These are phyloP conservation scores for Drosophila sturtevanti DNA, from an alignment of 1,140 invertebrate genomes.

Conservation along the genomic window DNA sequence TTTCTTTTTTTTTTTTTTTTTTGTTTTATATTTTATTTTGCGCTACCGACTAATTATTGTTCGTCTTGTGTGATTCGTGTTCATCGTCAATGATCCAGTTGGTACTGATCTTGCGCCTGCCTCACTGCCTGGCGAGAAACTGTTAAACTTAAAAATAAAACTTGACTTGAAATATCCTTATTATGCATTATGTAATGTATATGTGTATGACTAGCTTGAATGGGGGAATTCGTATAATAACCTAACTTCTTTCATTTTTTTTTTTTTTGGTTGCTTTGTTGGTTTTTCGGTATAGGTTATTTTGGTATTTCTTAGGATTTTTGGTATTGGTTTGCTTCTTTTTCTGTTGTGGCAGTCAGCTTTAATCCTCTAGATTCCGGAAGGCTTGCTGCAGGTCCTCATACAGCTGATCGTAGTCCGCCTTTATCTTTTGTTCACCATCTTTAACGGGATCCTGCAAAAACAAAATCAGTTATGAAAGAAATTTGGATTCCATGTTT, in stretches of 20 bases:
- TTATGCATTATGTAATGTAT: conserved; percentile 69
- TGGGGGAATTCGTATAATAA: conserved; percentile 76
- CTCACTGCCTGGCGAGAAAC: conserved; percentile 59
- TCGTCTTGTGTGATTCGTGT: conserved; percentile 57
- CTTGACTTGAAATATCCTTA: conserved; percentile 75
- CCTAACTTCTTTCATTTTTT: conserved; percentile 49
- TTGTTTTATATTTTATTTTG: conserved; percentile 43
- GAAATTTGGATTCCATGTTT: too few species aligned
- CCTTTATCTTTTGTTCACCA: conserved; percentile 97
- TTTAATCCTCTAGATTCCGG: conserved; percentile 99
- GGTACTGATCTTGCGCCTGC: conserved; percentile 30
- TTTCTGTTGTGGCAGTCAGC: not conserved
- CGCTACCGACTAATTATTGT: conserved; percentile 79
- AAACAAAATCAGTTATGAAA: too few species aligned
- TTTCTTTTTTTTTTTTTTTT: conserved; percentile 10
- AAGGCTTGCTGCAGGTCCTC: conserved; percentile 98
- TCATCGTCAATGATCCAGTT: conserved; percentile 32
- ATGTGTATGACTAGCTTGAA: conserved; percentile 74
- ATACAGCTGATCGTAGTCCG: conserved; percentile 96
- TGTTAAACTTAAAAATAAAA: conserved; percentile 76
- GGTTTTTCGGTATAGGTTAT: conserved; percentile 32
- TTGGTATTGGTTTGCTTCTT: conserved; percentile 11
- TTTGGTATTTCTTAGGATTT: conserved; percentile 29
- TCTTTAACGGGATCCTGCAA: conserved; percentile 97
- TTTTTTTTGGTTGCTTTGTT: conserved; percentile 52